Base-by-base conservation (phyloP, 2,113 vertebrate genomes). In the Acrocephalus arundinaceus region DNA sequence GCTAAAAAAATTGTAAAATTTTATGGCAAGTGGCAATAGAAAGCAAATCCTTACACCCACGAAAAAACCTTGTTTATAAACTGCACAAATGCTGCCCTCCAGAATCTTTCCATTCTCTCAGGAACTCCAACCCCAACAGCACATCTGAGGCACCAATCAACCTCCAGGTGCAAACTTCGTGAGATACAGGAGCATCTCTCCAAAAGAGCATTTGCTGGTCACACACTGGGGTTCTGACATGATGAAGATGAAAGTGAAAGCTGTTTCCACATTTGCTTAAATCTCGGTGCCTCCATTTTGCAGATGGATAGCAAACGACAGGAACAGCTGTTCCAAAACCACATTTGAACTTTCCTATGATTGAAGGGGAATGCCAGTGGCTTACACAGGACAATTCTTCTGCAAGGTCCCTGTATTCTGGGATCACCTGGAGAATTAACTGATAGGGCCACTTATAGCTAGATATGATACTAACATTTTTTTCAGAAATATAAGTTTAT, bases 251-350 rank as follows among this genome's bases (percentile, higher is more conserved):
- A 76, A 94, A 94, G 37, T 19, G 55, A 80, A 95, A 88, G 72
- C 22, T 68, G 48, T 49, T 90, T 48, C 61, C 65, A 74, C 22
- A 21, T 80, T 90, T 85, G 71, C 54, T 85, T 33, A 63, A 66
- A 65, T 25, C 68, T 73, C 0, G 0, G 48, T 72, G 79, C 45
- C 73, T 95, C 83, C 52, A 54, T 92, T 94, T 93, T 93, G 76
- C 55, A 90, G 48, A 24, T 41, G 43, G 67, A 74, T 3, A 74
- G 68, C 63, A 65, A 96, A n/a, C 13, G 68, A 88, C 68, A 78
- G 87, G 52, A 94, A 39, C 72, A 94, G 82, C 68, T 88, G 68
- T 46, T 90, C 48, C 59, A 82, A 52, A 84, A 92, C 37, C 85
- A 67, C 5, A 8, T n/a, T 75, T 51, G 52, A 88, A 81, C 68